Evolutionary conservation across 2,888 invertebrate species (phyloP).

Genomic region (Cheilosia soror): DNA sequence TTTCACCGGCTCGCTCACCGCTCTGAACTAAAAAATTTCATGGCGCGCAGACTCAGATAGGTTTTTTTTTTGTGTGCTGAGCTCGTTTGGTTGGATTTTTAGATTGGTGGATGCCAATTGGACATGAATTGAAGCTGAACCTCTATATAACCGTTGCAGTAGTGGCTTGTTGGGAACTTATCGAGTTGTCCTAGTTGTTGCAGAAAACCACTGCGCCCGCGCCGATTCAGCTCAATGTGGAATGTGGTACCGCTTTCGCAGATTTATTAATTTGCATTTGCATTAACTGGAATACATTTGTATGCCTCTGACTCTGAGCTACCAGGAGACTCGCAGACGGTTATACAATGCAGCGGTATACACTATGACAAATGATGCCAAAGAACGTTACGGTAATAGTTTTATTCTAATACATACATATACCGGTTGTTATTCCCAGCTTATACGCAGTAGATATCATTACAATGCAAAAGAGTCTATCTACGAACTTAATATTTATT

Average conservation of each 20-base stretch:
- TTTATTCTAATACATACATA: slow-evolving; percentile 45
- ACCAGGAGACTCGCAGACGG: slow-evolving; percentile 17
- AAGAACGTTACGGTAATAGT: slow-evolving; percentile 53
- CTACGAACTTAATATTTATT: background rate
- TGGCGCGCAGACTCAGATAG: slow-evolving; percentile 38
- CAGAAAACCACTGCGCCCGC: background rate
- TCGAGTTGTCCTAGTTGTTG: slow-evolving; percentile 63
- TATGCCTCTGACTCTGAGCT: slow-evolving; percentile 4
- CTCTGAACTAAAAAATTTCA: slow-evolving; percentile 26
- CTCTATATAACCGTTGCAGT: slow-evolving; percentile 33
- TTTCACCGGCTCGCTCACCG: slow-evolving; percentile 14
- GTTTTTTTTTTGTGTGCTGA: slow-evolving; percentile 28
- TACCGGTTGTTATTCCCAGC: slow-evolving; percentile 5
- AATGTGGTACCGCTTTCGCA: slow-evolving; percentile 66
- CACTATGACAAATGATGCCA: slow-evolving; percentile 50
- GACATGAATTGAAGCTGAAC: slow-evolving; percentile 53
- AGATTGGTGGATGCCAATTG: slow-evolving; percentile 57
- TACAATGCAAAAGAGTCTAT: background rate
- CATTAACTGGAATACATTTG: slow-evolving; percentile 49
- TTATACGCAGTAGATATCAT: slow-evolving; percentile 21
- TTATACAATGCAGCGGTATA: slow-evolving; percentile 42
- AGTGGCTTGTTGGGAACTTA: slow-evolving; percentile 51
- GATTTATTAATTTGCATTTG: slow-evolving; percentile 72
- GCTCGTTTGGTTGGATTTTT: slow-evolving; percentile 44
- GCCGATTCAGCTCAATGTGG: slow-evolving; percentile 31